These are phyloP conservation scores for Merluccius polli DNA, from an alignment of 2,797 vertebrate species.

Conservation along the genomic window DNA sequence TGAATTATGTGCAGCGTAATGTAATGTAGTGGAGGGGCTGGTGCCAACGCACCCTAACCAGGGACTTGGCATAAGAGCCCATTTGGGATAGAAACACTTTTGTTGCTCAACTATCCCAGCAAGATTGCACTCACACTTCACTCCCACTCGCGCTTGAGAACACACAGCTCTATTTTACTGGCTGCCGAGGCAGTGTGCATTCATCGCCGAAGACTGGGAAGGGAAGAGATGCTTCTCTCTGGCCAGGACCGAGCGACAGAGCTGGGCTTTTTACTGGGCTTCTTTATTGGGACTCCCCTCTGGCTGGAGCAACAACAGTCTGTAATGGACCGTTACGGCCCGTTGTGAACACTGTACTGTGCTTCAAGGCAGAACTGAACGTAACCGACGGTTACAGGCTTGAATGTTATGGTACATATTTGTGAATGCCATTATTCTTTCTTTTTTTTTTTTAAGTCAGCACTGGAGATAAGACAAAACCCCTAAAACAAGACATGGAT, in stretches of 20 bases:
- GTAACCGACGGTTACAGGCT: background rate
- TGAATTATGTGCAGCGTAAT: slow-evolving; percentile 10
- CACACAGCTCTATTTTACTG: slow-evolving; percentile 68
- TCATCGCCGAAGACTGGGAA: slow-evolving; percentile 45
- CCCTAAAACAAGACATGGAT: too few species aligned
- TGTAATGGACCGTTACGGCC: slow-evolving; percentile 1
- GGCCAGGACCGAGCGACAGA: slow-evolving; percentile 41
- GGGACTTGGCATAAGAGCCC: slow-evolving; percentile 47
- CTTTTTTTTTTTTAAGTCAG: background rate
- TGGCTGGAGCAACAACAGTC: background rate
- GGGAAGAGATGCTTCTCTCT: slow-evolving; percentile 57
- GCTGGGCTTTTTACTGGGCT: slow-evolving; percentile 30
- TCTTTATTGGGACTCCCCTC: slow-evolving; percentile 23
- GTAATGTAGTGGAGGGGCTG: slow-evolving; percentile 4
- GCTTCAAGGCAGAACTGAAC: background rate
- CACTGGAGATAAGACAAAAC: background rate
- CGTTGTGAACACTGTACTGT: background rate
- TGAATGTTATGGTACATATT: background rate
- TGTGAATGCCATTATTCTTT: background rate
- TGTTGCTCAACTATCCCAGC: slow-evolving; percentile 60
- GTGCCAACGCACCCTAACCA: slow-evolving; percentile 34
- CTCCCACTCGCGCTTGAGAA: slow-evolving; percentile 46
- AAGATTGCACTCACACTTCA: slow-evolving; percentile 27
- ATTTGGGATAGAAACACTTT: slow-evolving; percentile 46
- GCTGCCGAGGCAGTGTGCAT: slow-evolving; percentile 39